Evolutionary conservation across 2,797 vertebrate genomes (phyloP).

Genomic region (Sciurus vulgaris): DNA sequence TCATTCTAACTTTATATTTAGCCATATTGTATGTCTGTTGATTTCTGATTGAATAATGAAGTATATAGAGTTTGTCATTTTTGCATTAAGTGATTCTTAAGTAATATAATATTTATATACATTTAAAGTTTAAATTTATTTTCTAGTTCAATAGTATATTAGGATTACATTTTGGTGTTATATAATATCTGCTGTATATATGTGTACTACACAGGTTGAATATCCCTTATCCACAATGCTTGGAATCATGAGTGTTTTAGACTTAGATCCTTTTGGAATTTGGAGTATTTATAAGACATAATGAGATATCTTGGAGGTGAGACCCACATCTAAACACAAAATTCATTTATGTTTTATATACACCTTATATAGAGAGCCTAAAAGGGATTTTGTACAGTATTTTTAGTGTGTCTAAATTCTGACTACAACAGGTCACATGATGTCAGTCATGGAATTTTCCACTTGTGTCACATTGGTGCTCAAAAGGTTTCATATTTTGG

Average conservation of each 20-base stretch:
- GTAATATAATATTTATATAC: background rate
- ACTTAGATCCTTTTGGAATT: background rate
- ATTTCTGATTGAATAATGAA: slow-evolving; percentile 49
- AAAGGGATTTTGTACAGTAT: background rate
- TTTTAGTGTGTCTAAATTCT: background rate
- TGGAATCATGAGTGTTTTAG: background rate
- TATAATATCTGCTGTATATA: background rate
- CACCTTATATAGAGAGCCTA: background rate
- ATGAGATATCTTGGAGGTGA: background rate
- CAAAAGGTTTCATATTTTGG: background rate
- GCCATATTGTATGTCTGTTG: background rate
- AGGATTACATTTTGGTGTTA: slow-evolving; percentile 20
- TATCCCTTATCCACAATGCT: background rate
- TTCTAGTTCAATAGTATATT: background rate
- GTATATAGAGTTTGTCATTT: slow-evolving; percentile 26
- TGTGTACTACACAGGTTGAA: background rate
- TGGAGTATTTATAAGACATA: background rate
- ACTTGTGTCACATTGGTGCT: background rate
- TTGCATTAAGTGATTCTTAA: slow-evolving; percentile 33
- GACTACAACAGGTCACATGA: background rate
- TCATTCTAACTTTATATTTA: slow-evolving; percentile 42
- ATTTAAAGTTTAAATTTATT: slow-evolving; percentile 47
- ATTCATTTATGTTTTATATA: background rate
- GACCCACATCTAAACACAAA: background rate
- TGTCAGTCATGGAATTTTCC: background rate